A percentile compares a stretch with the other conserved stretches of the same genome.
Evolutionary conservation across 2,797 vertebrate species (phyloP).

Genomic region (Pachyuromys duprasi): DNA sequence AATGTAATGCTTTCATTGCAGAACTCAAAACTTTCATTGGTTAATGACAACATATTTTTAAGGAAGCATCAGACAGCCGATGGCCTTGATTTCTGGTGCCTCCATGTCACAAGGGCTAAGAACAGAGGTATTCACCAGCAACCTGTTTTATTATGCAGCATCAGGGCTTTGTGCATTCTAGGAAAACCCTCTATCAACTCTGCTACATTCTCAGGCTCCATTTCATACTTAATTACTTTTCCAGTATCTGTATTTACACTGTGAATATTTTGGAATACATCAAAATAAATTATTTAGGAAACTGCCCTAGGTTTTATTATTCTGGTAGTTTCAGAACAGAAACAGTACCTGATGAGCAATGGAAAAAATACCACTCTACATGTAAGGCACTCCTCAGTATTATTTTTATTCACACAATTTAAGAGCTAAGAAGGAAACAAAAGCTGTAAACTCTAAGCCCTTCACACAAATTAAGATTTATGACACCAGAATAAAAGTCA

Average conservation of each 20-base stretch:
- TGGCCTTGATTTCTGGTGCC: neutral
- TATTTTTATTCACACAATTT: constrained; percentile 35
- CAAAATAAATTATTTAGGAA: constrained; percentile 38
- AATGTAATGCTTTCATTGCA: neutral
- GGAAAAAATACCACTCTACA: neutral
- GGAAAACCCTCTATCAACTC: neutral
- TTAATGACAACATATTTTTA: neutral
- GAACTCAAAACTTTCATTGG: neutral
- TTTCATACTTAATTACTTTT: neutral
- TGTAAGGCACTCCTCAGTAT: neutral
- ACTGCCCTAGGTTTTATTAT: neutral
- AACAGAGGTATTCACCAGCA: neutral
- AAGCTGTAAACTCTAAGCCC: neutral
- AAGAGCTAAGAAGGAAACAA: neutral
- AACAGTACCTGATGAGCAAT: neutral
- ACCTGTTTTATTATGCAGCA: too few species aligned
- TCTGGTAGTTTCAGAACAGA: neutral
- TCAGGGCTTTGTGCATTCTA: neutral
- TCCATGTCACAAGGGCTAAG: neutral
- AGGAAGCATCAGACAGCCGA: neutral
- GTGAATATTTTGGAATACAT: constrained; percentile 1
- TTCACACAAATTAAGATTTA: constrained; percentile 1
- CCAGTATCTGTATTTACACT: neutral
- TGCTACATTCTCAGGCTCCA: neutral
- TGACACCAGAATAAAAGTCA: constrained; percentile 5